Conservation (phyloP, 2,797 vertebrate species). For the Stomatorhinus walkeri region DNA sequence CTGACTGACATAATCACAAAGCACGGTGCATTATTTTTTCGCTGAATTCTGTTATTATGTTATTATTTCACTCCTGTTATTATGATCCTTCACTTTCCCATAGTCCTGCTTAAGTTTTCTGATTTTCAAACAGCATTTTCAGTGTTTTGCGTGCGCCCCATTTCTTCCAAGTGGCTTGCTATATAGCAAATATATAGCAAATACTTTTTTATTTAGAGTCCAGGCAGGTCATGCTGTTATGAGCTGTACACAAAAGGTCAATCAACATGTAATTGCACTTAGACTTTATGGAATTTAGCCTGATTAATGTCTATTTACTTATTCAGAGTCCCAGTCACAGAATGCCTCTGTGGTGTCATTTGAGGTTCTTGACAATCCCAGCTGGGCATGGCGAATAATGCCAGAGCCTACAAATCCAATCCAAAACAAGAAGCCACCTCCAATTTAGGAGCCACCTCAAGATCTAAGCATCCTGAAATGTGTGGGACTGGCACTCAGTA, state of each 20-base stretch:
- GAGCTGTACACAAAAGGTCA: neutral
- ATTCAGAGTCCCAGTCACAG: neutral
- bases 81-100: no score
- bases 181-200: no score
- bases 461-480: neutral
- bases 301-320: neutral
- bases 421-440: slow-evolving; percentile 14
- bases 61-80: no score
- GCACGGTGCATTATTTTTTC: no score
- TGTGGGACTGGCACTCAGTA: neutral
- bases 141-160: no score
- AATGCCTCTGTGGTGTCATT: neutral
- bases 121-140: no score
- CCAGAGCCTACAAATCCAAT: slow-evolving; percentile 9
- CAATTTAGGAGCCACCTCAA: neutral
- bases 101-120: no score
- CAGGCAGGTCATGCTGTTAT: neutral
- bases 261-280: neutral
- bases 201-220: neutral
- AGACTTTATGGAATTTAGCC: neutral
- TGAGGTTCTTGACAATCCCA: neutral
- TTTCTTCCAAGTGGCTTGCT: no score
- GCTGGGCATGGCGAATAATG: slow-evolving; percentile 3
- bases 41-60: no score
- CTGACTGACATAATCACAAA: no score